Percentiles rank a stretch among this genome's conserved stretches.
Evolutionary conservation across 1,140 invertebrate species (phyloP).

Genomic region (Dufourea novaeangliae): DNA sequence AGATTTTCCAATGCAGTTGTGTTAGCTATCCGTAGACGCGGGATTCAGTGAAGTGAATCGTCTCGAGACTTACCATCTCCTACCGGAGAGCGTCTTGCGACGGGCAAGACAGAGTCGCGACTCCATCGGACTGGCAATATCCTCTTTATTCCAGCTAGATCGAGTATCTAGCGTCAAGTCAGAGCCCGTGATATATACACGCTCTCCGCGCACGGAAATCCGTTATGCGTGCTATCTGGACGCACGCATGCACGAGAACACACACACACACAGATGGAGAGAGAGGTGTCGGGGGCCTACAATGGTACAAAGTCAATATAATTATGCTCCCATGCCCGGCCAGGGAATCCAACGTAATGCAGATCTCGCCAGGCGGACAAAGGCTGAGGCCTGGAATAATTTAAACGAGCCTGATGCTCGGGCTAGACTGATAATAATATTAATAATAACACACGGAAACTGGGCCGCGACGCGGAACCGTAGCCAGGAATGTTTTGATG

Average conservation of each 20-base stretch:
- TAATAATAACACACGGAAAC: constrained; percentile 34
- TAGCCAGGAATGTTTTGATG: not conserved
- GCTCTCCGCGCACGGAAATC: constrained; percentile 10
- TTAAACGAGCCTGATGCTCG: constrained; percentile 27
- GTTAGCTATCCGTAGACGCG: not conserved
- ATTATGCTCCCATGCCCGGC: constrained; percentile 29
- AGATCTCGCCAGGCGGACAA: constrained; percentile 21
- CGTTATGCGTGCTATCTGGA: constrained; percentile 38
- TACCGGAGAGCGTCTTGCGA: not conserved
- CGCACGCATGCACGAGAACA: constrained; percentile 10
- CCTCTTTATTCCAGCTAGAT: constrained; percentile 2
- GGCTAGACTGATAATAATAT: constrained; percentile 42
- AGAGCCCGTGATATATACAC: constrained; percentile 17
- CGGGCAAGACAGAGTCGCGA: too few species aligned
- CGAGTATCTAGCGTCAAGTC: constrained; percentile 31
- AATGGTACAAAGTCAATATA: constrained; percentile 54
- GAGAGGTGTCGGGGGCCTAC: constrained; percentile 1
- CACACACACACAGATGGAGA: too few species aligned
- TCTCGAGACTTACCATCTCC: not conserved
- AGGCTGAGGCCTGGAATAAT: constrained; percentile 38
- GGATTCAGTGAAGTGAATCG: not conserved
- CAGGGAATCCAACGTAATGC: constrained; percentile 15
- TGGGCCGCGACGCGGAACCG: not conserved
- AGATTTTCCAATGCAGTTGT: not conserved
- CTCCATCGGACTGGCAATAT: constrained; percentile 6